Evolutionary conservation across 2,888 invertebrate species (phyloP).

Genomic region (Pseudococcus jackbeardsleyi): DNA sequence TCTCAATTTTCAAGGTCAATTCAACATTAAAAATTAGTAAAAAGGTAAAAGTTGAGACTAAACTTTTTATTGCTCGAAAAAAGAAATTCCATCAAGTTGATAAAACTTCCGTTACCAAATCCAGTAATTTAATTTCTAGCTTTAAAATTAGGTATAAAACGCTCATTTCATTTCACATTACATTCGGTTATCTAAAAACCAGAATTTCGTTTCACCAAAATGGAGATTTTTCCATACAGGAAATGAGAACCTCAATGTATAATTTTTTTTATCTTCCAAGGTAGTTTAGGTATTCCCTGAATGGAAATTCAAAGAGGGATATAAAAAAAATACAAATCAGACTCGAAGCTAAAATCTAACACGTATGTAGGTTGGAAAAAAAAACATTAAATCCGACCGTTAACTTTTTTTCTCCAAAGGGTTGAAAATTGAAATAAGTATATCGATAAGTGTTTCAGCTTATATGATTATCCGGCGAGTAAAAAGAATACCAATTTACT

Average conservation of each 20-base stretch:
- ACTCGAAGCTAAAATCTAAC: background rate
- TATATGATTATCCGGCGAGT: background rate
- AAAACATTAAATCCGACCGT: background rate
- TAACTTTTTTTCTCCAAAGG: background rate
- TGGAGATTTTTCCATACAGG: background rate
- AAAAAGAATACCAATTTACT: background rate
- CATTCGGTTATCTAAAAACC: too few species aligned
- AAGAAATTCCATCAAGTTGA: too few species aligned
- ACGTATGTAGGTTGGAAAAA: background rate
- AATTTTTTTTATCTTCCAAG: background rate
- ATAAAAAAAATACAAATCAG: background rate
- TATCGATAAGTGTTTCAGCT: background rate
- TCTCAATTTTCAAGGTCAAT: too few species aligned
- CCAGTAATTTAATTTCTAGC: too few species aligned
- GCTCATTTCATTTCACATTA: too few species aligned
- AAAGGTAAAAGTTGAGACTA: too few species aligned
- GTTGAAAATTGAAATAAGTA: conserved; percentile 2
- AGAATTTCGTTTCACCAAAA: background rate
- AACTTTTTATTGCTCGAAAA: too few species aligned
- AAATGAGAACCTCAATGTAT: background rate
- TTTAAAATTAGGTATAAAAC: too few species aligned
- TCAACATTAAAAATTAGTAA: too few species aligned
- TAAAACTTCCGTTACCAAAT: too few species aligned
- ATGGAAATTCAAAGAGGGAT: background rate
- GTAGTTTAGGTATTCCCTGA: background rate